Percentiles rank a stretch among this genome's conserved stretches.
These are phyloP conservation scores for Oreochromis mossambicus DNA, from an alignment of 2,797 vertebrate species.

Conservation along the genomic window DNA sequence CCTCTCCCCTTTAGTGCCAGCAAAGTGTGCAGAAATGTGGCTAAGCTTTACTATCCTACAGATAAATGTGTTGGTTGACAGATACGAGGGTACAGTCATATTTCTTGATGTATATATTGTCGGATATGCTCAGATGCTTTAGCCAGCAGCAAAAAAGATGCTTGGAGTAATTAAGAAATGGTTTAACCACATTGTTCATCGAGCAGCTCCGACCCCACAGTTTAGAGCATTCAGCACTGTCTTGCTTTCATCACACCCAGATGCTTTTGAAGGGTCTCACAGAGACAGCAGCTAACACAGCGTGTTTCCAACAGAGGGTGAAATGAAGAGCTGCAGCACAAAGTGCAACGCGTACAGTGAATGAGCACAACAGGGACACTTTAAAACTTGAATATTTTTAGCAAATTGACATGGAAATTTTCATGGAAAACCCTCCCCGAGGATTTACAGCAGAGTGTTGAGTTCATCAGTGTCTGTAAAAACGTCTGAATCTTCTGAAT, in stretches of 20 bases:
- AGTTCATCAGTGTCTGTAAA: not conserved
- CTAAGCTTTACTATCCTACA: not conserved
- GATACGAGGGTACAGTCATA: not conserved
- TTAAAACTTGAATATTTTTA: not conserved
- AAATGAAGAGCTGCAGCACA: not conserved
- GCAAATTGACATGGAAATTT: not conserved
- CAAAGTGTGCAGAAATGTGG: not conserved
- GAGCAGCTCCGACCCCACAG: not conserved
- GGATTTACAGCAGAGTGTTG: not conserved
- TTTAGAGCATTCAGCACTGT: not conserved
- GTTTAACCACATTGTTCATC: not conserved
- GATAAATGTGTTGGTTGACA: not conserved
- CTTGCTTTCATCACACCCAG: not conserved
- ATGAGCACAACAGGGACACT: not conserved
- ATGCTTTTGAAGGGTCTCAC: not conserved
- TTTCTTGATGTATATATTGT: rapidly evolving
- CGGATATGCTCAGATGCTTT: not conserved
- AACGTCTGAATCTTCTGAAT: not conserved
- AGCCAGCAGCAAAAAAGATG: not conserved
- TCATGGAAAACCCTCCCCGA: not conserved
- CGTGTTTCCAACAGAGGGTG: not conserved
- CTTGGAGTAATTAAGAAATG: not conserved
- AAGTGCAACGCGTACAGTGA: not conserved
- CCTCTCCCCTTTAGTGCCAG: not conserved
- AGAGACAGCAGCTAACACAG: not conserved